Evolutionary conservation across 2,888 invertebrate genomes (phyloP), one percentile per base, ranked within the genome.

Genomic region (Cremastinae sp.): DNA sequence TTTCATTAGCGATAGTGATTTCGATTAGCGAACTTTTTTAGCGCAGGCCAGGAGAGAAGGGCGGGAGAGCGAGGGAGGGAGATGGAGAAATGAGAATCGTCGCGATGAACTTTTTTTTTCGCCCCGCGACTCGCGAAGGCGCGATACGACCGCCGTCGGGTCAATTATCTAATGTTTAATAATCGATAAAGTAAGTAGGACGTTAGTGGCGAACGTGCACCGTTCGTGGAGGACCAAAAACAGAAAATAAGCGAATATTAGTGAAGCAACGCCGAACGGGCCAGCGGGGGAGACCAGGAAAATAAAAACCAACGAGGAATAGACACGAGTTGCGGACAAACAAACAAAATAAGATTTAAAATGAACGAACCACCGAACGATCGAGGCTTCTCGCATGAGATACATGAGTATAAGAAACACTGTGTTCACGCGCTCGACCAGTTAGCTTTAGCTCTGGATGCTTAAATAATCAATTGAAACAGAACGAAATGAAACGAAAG

Each of bases 341-440:
- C 2, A 28, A 28, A 5, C 14, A 47, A 47, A 47, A 22, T 59
- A 45, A 22, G 1, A 59, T n/a, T 41, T 34, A 45, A 62, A 36
- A 49, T 16, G 10, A 28, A 36, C 8, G 22, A 74, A 74, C 74
- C 61, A 70, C 56, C 65, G 74, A 77, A 38, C 76, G 70, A 64
- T 74, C 74, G 75, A 72, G 72, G 72, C 68, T 76, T 73, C 75
- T 76, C 68, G 53, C 49, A 75, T 59, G 78, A 80, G 76, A 79
- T 79, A 80, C 79, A 78, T 76, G 75, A 65, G 45, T 22, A 28
- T 3, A 28, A 28, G 28, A 28, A 28, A 28, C 28, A 68, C 74
- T 76, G 79, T 80, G 79, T 80, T 80, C 79, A 76, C 64, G 64
- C 74, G 54, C 79, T 76, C 76, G 78, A 73, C 72, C 71, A 64